Conservation (phyloP, 2,113 vertebrate species). For the Daubentonia madagascariensis region DNA sequence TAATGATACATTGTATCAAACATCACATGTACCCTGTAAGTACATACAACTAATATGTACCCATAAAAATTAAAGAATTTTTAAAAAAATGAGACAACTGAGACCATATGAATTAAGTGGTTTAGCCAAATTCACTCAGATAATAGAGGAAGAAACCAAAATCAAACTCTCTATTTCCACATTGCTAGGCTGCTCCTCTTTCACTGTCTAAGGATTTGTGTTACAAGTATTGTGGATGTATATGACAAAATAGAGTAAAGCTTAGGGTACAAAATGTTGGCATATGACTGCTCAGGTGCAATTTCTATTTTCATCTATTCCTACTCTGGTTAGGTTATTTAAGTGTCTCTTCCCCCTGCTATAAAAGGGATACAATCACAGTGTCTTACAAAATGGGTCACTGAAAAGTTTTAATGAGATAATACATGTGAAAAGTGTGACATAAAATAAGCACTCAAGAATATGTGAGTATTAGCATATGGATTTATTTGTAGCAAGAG, state of each 20-base stretch:
- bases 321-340: not conserved
- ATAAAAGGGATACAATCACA: not conserved
- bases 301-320: not conserved
- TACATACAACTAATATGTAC: no score
- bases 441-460: not conserved
- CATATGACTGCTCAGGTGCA: not conserved
- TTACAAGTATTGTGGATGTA: accelerated
- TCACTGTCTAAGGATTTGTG: not conserved
- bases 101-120: not conserved
- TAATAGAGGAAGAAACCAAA: not conserved
- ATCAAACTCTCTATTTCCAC: not conserved
- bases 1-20: no score
- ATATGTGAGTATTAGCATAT: not conserved
- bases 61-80: not conserved
- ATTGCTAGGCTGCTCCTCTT: not conserved
- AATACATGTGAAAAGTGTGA: not conserved
- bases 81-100: not conserved
- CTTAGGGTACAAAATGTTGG: not conserved
- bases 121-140: not conserved
- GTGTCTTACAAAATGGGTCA: not conserved
- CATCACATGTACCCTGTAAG: no score
- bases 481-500: not conserved
- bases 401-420: not conserved
- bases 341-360: not conserved
- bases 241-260: not conserved